These are phyloP conservation scores for Pantherophis guttatus DNA, from an alignment of 2,113 vertebrate genomes.

Conservation along the genomic window DNA sequence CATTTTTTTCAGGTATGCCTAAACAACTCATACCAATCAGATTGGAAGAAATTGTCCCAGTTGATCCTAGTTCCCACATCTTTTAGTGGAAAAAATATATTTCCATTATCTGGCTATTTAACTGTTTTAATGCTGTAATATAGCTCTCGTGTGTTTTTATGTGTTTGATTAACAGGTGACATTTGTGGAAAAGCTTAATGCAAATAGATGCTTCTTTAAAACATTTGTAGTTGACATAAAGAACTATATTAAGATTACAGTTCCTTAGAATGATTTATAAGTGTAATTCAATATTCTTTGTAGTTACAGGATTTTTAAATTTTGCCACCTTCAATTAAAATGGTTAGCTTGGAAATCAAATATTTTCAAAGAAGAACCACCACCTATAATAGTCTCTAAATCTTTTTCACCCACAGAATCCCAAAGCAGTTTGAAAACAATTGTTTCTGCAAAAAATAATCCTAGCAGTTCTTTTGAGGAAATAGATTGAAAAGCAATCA, in stretches of 20 bases:
- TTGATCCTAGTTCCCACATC: background rate
- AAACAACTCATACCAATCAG: background rate
- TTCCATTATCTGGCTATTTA: background rate
- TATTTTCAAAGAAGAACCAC: background rate
- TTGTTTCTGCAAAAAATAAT: background rate
- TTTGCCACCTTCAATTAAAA: constrained; percentile 30
- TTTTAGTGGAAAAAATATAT: background rate
- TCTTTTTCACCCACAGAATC: background rate
- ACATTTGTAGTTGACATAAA: constrained; percentile 9
- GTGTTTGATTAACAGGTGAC: background rate
- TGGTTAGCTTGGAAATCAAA: background rate
- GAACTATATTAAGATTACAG: constrained; percentile 27
- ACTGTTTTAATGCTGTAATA: background rate
- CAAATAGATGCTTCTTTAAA: background rate
- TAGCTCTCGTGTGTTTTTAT: background rate
- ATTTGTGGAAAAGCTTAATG: background rate
- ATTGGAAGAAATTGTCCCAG: background rate
- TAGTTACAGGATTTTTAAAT: constrained; percentile 36
- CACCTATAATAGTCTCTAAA: background rate
- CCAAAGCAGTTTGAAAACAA: background rate
- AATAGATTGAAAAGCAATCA: background rate
- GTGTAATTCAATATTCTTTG: constrained; percentile 11
- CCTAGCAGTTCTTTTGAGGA: background rate
- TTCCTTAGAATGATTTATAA: constrained; percentile 31
- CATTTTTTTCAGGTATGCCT: background rate